Percentiles rank a stretch among this genome's conserved stretches.
Conservation (phyloP, 2,888 invertebrate species). For the Calliphora vomitoria region DNA sequence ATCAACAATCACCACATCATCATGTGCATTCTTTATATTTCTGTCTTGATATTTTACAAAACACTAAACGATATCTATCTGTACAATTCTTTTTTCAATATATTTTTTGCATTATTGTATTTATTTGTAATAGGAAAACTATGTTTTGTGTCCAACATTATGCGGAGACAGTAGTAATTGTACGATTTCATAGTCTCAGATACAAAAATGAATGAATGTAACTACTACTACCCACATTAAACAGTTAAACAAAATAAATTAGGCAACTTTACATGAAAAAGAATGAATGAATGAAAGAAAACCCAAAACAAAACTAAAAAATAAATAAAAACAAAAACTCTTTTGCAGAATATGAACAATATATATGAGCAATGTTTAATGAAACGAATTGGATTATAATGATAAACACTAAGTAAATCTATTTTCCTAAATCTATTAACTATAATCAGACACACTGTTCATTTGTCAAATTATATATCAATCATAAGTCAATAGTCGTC, state of each 20-base stretch:
- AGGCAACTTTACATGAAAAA: constrained; percentile 64
- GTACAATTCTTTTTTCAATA: constrained; percentile 51
- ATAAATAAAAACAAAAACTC: constrained; percentile 29
- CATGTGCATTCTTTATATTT: neutral
- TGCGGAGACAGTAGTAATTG: constrained; percentile 80
- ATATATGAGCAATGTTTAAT: constrained; percentile 38
- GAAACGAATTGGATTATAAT: constrained; percentile 67
- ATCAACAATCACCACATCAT: neutral
- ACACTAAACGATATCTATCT: constrained; percentile 47
- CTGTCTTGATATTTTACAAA: constrained; percentile 11
- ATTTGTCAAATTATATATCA: constrained; percentile 36
- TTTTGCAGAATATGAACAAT: constrained; percentile 49
- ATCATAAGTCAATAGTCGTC: constrained; percentile 43
- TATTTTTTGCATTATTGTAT: constrained; percentile 71
- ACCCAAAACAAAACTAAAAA: constrained; percentile 22
- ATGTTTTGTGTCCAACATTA: constrained; percentile 81
- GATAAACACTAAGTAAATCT: constrained; percentile 62
- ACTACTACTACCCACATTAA: constrained; percentile 58
- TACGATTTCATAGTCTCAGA: constrained; percentile 78
- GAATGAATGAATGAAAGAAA: constrained; percentile 50
- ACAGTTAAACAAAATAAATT: constrained; percentile 48
- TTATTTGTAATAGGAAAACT: constrained; percentile 80
- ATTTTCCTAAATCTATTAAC: constrained; percentile 51
- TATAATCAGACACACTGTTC: constrained; percentile 36
- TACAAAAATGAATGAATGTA: constrained; percentile 60